Evolutionary conservation across 2,113 vertebrate genomes (phyloP), one percentile per base, ranked within the genome.

Genomic region (Actenoides lindsayi): DNA sequence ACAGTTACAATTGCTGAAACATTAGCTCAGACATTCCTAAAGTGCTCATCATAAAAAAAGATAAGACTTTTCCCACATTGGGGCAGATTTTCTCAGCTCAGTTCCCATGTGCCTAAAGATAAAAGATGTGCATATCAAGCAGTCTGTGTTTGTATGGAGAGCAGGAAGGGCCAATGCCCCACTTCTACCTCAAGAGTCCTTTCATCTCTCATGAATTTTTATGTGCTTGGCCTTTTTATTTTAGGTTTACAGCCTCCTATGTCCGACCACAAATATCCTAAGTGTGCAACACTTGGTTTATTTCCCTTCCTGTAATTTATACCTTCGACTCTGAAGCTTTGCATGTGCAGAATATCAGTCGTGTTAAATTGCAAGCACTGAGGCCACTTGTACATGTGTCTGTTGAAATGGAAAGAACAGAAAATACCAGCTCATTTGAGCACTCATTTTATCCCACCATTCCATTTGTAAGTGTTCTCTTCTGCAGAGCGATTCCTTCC

Each of bases 281-380:
- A 91, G 35, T 59, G 90, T 57, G 70, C 21, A 69, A 68, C 78
- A 31, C 57, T 76, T 7, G 3, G 48, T 84, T 89, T 65, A 73
- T 92, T 94, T 85, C 67, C 62, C 41, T 90, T 95, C 85, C 70
- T 93, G 88, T 80, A 90, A 92, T 69, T 85, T 86, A 76, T 69
- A 56, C 46, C 56, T 87, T 86, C 64, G 54, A 4, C 74, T 68
- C 56, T 6, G 74, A 78, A 82, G 87, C 23, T 87, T 30, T 82
- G 74, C 92, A 93, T 1, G 24, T 65, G 85, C 82, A 85, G 65
- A 76, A 13, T 64, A 85, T 68, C 53, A 83, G 82, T 50, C 0
- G 0, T 13, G 39, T 79, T 89, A 75, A 79, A 76, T 7, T 76
- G 62, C 70, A 87, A 31, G 70, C 42, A 28, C 62, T 48, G 57